phyloP scores from a whole-genome alignment of 2,113 vertebrate genomes.

The Noctilio leporinus region DNA sequence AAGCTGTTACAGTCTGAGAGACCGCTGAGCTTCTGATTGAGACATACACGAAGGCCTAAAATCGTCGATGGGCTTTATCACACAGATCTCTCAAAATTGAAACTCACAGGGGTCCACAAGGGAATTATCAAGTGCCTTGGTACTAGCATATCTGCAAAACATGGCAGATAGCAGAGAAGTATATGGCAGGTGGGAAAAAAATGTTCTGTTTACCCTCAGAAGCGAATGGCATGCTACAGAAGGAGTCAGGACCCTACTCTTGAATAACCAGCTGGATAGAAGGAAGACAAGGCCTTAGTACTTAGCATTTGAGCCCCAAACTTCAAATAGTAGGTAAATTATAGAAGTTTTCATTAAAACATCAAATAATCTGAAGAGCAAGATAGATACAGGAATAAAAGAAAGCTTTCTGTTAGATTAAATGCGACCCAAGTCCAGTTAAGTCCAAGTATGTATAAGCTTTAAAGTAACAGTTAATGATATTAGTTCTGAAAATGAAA shows the following conservation, averaged over 20 bases:
- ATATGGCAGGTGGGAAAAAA: not conserved
- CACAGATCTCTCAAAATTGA: not conserved
- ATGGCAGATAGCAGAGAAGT: not conserved
- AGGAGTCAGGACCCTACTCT: not conserved
- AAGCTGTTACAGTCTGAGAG: slow-evolving; percentile 37
- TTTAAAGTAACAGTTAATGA: not conserved
- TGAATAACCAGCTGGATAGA: not conserved
- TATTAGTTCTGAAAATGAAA: not conserved
- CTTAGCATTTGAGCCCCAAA: fast-evolving
- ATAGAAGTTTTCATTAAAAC: not conserved
- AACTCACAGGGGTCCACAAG: not conserved
- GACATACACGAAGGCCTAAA: not conserved
- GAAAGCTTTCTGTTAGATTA: not conserved
- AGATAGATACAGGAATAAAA: not conserved
- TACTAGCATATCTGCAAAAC: not conserved
- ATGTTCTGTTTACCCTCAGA: not conserved
- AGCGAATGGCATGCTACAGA: not conserved
- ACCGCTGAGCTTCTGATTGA: slow-evolving; percentile 60
- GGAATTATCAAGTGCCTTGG: not conserved
- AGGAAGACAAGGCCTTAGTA: not conserved
- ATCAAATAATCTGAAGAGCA: not conserved
- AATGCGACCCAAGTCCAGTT: fast-evolving
- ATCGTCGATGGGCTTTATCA: not conserved
- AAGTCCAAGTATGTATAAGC: not conserved
- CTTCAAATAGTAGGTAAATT: not conserved